Evolutionary conservation across 2,888 invertebrate species (phyloP), one percentile per base, ranked within the genome.

Genomic region (Erpobdella octoculata): DNA sequence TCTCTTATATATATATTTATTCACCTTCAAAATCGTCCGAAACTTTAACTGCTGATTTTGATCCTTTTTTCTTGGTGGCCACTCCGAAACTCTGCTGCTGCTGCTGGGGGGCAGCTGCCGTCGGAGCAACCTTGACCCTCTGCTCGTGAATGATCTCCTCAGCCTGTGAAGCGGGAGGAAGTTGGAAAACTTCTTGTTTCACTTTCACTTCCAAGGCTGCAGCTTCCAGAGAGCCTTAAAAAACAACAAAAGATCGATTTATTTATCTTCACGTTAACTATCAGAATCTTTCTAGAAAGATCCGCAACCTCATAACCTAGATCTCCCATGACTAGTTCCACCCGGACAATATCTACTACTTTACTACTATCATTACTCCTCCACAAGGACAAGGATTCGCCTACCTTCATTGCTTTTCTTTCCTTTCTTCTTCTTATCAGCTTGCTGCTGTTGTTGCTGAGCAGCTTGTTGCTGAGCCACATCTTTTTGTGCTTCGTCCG

Each of bases 361-460:
- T 2, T 46, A 21, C 2, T 46, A 21, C 46, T 3, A 46, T 46
- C 46, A 5, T 46, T 21, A n/a, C 21, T n/a, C 12, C 21, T 8
- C 28, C 28, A 3, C 6, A 25, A 21, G 48, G 48, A 6, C 12
- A 48, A 48, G 9, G 21, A 53, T 8, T 5, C 21, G 28, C 53
- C 2, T 15, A 53, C 53, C 53, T 15, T 53, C 53, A n/a, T 53
- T 53, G 8, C 21, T 25, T 8, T 53, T 53, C 53, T 53, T 53
- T 4, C 28, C 28, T 28, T 53, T 53, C 53, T 53, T 53, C 28
- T 53, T 53, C 53, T 53, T 53, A n/a, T 53, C 53, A 53, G 53
- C 21, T 9, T 53, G 53, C 53, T 9, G 53, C 2, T 4, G 53
- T 5, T 6, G 8, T 21, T 53, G 21, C 53, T n/a, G n/a, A n/a